These are phyloP conservation scores for Timema podura DNA, from an alignment of 2,888 invertebrate genomes.

Conservation along the genomic window DNA sequence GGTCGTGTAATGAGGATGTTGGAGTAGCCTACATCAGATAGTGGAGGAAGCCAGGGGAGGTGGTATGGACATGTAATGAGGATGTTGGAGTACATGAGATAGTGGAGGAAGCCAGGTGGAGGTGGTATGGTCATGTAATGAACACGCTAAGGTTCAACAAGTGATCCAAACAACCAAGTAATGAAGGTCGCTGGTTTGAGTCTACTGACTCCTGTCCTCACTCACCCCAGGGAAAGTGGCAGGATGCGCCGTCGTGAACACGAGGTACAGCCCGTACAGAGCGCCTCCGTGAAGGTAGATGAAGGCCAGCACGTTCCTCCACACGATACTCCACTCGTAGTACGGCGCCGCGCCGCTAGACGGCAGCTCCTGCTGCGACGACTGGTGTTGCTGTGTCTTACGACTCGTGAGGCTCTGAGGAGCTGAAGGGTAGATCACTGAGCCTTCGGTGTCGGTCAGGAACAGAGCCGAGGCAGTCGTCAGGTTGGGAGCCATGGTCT, in stretches of 20 bases:
- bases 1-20: too few species aligned
- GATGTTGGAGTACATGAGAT: too few species aligned
- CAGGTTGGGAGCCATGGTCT: conserved; percentile 21
- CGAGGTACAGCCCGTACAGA: conserved; percentile 59
- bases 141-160: too few species aligned
- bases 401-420: neutral
- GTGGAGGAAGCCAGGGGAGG: too few species aligned
- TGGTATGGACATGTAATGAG: too few species aligned
- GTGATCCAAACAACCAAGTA: too few species aligned
- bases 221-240: conserved; percentile 18
- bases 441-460: neutral
- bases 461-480: conserved; percentile 18
- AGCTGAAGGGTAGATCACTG: neutral
- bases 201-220: neutral
- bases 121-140: too few species aligned
- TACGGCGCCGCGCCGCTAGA: too few species aligned
- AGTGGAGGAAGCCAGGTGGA: too few species aligned
- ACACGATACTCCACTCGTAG: conserved; percentile 63
- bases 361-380: neutral
- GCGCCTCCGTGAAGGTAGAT: conserved; percentile 63
- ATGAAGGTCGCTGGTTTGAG: neutral
- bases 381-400: neutral
- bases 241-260: conserved; percentile 48
- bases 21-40: too few species aligned
- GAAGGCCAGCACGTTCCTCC: conserved; percentile 74